Evolutionary conservation across 2,888 invertebrate genomes (phyloP).

Genomic region (Bhutanitis thaidina): DNA sequence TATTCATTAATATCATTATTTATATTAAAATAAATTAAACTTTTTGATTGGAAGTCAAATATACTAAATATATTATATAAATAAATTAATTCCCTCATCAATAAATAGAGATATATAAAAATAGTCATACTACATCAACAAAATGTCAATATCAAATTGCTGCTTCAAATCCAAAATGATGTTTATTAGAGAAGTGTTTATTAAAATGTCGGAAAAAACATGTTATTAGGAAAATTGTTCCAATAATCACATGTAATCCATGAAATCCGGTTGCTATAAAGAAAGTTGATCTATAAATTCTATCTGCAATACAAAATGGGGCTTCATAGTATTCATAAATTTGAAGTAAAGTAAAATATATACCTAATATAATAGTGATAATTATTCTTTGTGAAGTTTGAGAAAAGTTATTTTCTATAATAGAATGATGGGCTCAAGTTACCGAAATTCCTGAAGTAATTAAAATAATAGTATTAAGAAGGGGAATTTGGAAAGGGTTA

Average conservation of each 20-base stretch:
- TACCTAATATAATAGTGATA: conserved; percentile 51
- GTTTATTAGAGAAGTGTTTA: conserved; percentile 52
- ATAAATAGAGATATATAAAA: conserved; percentile 80
- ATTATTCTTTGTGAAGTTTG: conserved; percentile 64
- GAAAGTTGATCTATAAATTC: conserved; percentile 81
- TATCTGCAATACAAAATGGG: conserved; percentile 57
- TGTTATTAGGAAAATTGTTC: conserved; percentile 45
- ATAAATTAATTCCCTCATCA: conserved; percentile 83
- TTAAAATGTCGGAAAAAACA: conserved; percentile 51
- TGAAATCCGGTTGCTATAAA: conserved; percentile 88
- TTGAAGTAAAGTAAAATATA: conserved; percentile 85
- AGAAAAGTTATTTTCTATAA: conserved; percentile 59
- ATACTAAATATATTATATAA: conserved; percentile 67
- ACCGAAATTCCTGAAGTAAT: conserved; percentile 84
- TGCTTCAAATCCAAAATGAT: conserved; percentile 80
- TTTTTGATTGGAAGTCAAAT: no score
- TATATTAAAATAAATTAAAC: no score
- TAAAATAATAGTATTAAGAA: conserved; percentile 86
- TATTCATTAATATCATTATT: no score
- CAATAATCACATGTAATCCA: conserved; percentile 84
- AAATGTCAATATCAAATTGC: conserved; percentile 35
- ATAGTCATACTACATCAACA: conserved; percentile 46
- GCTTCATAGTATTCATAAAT: conserved; percentile 84
- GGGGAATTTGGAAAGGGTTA: conserved; percentile 85
- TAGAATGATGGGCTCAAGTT: conserved; percentile 75